A percentile compares a stretch with the other conserved stretches of the same genome.
phyloP scores from a whole-genome alignment of 2,888 invertebrate genomes.

The Pterobdella sp. region DNA sequence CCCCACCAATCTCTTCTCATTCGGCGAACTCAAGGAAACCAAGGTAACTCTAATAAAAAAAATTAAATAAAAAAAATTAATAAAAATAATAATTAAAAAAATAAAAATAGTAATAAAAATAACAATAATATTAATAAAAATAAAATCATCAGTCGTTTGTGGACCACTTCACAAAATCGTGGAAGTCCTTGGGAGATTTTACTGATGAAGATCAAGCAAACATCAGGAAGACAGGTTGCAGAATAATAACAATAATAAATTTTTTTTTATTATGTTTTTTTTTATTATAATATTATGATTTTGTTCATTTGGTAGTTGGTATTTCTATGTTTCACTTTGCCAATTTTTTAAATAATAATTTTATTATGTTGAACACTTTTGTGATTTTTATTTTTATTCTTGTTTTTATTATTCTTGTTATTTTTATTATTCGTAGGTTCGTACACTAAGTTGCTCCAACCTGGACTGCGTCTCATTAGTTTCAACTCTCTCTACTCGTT shows the following conservation, averaged over 20 bases:
- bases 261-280: too few species aligned
- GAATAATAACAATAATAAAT: too few species aligned
- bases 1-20: conserved; percentile 33
- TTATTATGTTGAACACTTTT: neutral
- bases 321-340: neutral
- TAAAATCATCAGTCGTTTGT: neutral
- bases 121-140: neutral
- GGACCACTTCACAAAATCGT: conserved; percentile 11
- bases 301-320: neutral
- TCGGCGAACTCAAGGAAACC: conserved; percentile 11
- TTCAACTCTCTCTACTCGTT: conserved; percentile 34
- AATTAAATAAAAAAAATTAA: neutral
- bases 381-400: neutral
- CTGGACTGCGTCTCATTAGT: conserved; percentile 33
- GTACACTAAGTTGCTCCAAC: conserved; percentile 27
- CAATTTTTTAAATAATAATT: neutral
- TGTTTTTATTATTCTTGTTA: neutral
- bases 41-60: conserved; percentile 10
- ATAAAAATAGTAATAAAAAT: neutral
- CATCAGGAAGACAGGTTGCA: neutral
- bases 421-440: conserved; percentile 26
- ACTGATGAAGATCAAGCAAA: neutral
- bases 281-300: too few species aligned
- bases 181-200: conserved; percentile 10
- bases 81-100: neutral